Evolutionary conservation across 2,113 vertebrate genomes (phyloP).

Genomic region (Campylomormyrus numenius): DNA sequence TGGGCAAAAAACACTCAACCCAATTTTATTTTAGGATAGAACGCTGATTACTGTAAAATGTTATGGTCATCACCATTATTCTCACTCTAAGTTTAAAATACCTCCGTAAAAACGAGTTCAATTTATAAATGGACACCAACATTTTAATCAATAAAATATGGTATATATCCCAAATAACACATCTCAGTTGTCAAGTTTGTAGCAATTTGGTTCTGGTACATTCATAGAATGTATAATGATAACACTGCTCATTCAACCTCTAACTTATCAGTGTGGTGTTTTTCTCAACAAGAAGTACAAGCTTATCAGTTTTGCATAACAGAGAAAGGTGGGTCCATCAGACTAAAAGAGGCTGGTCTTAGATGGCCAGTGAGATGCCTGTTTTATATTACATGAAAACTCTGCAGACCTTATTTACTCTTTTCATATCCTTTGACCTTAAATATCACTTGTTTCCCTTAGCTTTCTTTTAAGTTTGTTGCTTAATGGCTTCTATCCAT

Average conservation of each 20-base stretch:
- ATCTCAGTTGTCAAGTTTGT: background rate
- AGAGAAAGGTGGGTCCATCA: background rate
- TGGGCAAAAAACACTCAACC: background rate
- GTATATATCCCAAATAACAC: background rate
- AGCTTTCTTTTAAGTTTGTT: conserved; percentile 49
- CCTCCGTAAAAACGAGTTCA: background rate
- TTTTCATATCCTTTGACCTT: background rate
- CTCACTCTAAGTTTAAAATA: background rate
- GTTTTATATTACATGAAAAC: background rate
- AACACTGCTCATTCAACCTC: background rate
- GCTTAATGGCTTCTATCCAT: conserved; percentile 86
- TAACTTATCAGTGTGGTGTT: background rate
- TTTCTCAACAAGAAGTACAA: background rate
- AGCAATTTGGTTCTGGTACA: background rate
- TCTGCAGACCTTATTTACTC: background rate
- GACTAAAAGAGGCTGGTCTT: background rate
- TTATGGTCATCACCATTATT: background rate
- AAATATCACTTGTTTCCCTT: background rate
- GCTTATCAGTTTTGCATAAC: background rate
- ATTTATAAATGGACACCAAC: background rate
- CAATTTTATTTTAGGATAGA: background rate
- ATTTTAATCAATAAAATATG: background rate
- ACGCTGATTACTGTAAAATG: background rate
- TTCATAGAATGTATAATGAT: conserved; percentile 28
- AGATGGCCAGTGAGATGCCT: background rate